phyloP scores from a whole-genome alignment of 1,140 invertebrate species.

The Drosophila navojoa region DNA sequence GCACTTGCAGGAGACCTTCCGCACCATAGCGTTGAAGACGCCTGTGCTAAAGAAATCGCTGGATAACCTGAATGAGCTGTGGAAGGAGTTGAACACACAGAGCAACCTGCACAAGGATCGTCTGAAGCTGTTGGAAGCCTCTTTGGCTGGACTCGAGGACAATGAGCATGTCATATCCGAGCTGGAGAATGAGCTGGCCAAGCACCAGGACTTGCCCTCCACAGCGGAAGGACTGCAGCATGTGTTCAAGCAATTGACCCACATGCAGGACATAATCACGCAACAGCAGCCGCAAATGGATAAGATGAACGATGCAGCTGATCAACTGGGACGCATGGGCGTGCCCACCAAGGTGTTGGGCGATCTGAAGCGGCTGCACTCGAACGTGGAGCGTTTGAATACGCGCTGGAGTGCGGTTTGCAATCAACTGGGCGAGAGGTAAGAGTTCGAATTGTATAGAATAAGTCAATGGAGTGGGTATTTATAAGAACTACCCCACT shows the following conservation, averaged over 20 bases:
- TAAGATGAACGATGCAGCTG: slow-evolving; percentile 94
- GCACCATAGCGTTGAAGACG: slow-evolving; percentile 92
- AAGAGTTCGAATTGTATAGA: slow-evolving; percentile 11
- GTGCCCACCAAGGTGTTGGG: slow-evolving; percentile 87
- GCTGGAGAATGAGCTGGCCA: slow-evolving; percentile 94
- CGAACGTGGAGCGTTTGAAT: slow-evolving; percentile 94
- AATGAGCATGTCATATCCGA: slow-evolving; percentile 94
- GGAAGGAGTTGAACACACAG: slow-evolving; percentile 88
- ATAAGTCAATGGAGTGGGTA: too few relatives aligned
- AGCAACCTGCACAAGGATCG: slow-evolving; percentile 82
- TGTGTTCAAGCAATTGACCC: slow-evolving; percentile 84
- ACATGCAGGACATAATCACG: slow-evolving; percentile 91
- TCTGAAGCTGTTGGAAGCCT: slow-evolving; percentile 95
- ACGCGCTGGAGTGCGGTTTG: slow-evolving; percentile 96
- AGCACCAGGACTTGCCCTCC: slow-evolving; percentile 92
- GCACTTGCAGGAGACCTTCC: slow-evolving; percentile 92
- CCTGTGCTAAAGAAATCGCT: slow-evolving; percentile 95
- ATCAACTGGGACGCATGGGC: slow-evolving; percentile 92
- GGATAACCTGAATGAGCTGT: slow-evolving; percentile 94
- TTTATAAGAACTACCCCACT: too few relatives aligned
- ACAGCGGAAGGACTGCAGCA: slow-evolving; percentile 90
- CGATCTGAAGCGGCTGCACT: slow-evolving; percentile 96
- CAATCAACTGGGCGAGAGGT: slow-evolving; percentile 95
- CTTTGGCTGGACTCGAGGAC: slow-evolving; percentile 94
- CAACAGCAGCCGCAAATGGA: slow-evolving; percentile 95